Percentiles rank a stretch among this genome's conserved stretches.
Evolutionary conservation across 1,140 invertebrate genomes (phyloP).

Genomic region (Saccostrea echinata): DNA sequence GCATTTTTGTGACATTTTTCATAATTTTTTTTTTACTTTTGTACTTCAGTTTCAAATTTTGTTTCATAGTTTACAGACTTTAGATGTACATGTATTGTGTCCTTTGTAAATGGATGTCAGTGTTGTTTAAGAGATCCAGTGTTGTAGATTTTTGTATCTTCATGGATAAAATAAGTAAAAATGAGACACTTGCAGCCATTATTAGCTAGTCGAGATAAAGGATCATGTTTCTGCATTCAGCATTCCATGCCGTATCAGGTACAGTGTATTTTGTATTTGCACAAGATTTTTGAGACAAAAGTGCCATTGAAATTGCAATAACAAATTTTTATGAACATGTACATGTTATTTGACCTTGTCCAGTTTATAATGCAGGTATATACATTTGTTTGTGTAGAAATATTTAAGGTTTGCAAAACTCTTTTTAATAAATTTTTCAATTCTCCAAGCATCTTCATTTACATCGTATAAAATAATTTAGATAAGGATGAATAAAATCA

Average conservation of each 20-base stretch:
- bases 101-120: not conserved
- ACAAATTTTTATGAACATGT: not conserved
- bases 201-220: not conserved
- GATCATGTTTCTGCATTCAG: not conserved
- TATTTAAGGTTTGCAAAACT: too few species aligned
- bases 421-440: too few species aligned
- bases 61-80: not conserved
- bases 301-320: constrained; percentile 13
- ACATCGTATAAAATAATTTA: too few species aligned
- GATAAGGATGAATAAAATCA: too few species aligned
- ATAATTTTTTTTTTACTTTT: constrained; percentile 2
- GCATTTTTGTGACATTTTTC: constrained; percentile 33
- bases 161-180: not conserved
- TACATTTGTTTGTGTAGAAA: too few species aligned
- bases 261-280: not conserved
- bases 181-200: not conserved
- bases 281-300: not conserved
- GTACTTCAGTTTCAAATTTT: not conserved
- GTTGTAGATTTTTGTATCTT: not conserved
- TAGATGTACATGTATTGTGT: not conserved
- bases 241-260: not conserved
- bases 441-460: too few species aligned
- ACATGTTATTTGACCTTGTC: not conserved
- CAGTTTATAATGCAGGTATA: too few species aligned
- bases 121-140: not conserved